A percentile compares a stretch with the other conserved stretches of the same genome.
Evolutionary conservation across 2,888 invertebrate genomes (phyloP).

Genomic region (Pecten maximus): DNA sequence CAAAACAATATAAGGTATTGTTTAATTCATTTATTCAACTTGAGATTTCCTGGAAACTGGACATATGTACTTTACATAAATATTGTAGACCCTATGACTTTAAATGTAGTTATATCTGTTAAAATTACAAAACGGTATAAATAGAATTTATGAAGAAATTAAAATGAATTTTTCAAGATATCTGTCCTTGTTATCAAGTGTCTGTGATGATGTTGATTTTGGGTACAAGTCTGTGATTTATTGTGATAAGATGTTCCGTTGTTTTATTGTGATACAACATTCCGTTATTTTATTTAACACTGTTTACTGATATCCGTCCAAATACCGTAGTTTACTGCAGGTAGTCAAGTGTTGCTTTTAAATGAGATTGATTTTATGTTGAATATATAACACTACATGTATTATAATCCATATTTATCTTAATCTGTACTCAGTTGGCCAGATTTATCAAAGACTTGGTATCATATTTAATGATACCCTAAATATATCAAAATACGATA

Average conservation of each 20-base stretch:
- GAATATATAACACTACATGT: neutral
- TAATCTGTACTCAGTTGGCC: too few species aligned
- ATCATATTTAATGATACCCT: too few species aligned
- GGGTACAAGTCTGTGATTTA: neutral
- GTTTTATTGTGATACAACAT: neutral
- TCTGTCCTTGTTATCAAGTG: neutral
- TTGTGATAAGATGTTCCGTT: neutral
- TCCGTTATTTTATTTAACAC: neutral
- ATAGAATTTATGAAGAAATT: neutral
- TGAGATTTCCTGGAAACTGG: too few species aligned
- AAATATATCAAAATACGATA: too few species aligned
- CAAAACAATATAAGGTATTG: too few species aligned
- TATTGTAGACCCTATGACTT: too few species aligned
- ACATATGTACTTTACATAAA: too few species aligned
- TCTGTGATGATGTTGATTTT: neutral
- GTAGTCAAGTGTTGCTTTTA: neutral
- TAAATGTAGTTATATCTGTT: too few species aligned
- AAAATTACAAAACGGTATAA: too few species aligned
- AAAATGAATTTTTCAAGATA: neutral
- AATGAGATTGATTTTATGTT: neutral
- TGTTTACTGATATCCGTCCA: neutral
- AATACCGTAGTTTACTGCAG: neutral
- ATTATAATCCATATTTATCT: neutral
- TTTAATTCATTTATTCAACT: too few species aligned
- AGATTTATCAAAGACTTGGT: too few species aligned